phyloP scores from a whole-genome alignment of 2,888 invertebrate genomes.

The Ornithoptera priamus region DNA sequence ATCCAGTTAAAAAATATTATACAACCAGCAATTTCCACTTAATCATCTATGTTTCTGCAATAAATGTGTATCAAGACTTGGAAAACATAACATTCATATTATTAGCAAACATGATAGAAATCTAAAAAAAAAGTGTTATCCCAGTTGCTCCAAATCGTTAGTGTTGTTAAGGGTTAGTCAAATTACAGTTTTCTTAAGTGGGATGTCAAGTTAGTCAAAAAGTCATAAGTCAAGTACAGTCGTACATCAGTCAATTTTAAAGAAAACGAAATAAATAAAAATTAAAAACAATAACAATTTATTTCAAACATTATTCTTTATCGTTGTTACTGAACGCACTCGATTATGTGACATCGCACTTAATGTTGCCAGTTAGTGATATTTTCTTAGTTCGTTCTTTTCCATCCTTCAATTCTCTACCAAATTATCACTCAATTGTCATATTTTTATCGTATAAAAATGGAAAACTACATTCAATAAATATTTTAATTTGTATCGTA shows the following conservation, averaged over 20 bases:
- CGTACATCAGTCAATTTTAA: slow-evolving; percentile 38
- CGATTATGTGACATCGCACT: slow-evolving; percentile 70
- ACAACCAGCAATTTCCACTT: no score
- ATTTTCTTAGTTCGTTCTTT: slow-evolving; percentile 42
- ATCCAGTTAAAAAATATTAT: no score
- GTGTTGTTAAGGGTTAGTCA: slow-evolving; percentile 39
- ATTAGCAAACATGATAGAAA: no score
- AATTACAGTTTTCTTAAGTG: slow-evolving; percentile 57
- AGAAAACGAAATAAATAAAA: slow-evolving; percentile 43
- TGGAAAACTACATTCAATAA: slow-evolving; percentile 41
- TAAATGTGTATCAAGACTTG: no score
- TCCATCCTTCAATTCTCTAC: slow-evolving; percentile 44
- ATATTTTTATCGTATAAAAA: slow-evolving; percentile 48
- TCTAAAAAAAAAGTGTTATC: background rate
- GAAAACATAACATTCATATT: no score
- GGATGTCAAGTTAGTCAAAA: slow-evolving; percentile 58
- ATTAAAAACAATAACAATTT: slow-evolving; percentile 54
- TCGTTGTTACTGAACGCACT: slow-evolving; percentile 44
- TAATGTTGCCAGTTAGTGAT: slow-evolving; percentile 56
- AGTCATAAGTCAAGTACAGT: slow-evolving; percentile 45
- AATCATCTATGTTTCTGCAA: no score
- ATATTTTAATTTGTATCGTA: slow-evolving; percentile 34
- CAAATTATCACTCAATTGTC: slow-evolving; percentile 29
- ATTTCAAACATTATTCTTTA: slow-evolving; percentile 53
- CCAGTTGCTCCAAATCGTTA: background rate